phyloP scores from a whole-genome alignment of 2,113 vertebrate genomes.

The Sialia sialis region DNA sequence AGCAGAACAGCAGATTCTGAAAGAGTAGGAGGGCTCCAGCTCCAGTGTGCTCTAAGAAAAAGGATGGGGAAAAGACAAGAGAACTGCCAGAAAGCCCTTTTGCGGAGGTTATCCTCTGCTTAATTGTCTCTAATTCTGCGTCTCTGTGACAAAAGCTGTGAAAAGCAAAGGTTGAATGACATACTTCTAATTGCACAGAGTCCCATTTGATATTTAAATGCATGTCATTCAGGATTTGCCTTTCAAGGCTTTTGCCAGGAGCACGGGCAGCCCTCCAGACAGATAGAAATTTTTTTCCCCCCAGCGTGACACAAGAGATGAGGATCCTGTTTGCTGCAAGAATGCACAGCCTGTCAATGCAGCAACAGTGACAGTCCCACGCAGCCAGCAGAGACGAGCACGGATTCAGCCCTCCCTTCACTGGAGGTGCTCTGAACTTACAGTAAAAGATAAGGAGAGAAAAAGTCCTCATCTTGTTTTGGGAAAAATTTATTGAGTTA shows the following conservation, averaged over 20 bases:
- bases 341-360: not conserved
- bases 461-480: not conserved
- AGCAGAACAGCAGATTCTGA: not conserved
- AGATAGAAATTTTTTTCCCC: not conserved
- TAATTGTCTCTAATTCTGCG: constrained; percentile 14
- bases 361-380: not conserved
- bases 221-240: constrained; percentile 62
- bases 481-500: not conserved
- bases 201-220: constrained; percentile 67
- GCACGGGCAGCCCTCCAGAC: constrained; percentile 67
- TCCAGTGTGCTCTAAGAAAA: not conserved
- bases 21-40: not conserved
- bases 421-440: not conserved
- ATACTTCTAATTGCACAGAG: constrained; percentile 49
- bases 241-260: constrained; percentile 64
- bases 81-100: not conserved
- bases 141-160: not conserved
- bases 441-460: not conserved
- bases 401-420: not conserved
- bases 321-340: not conserved
- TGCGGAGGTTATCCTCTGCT: not conserved
- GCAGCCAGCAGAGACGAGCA: not conserved
- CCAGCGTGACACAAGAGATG: not conserved
- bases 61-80: not conserved
- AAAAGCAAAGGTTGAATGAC: constrained; percentile 4